Percentiles rank a stretch among this genome's conserved stretches.
Evolutionary conservation across 2,888 invertebrate species (phyloP).

Genomic region (Anorthoa munda): DNA sequence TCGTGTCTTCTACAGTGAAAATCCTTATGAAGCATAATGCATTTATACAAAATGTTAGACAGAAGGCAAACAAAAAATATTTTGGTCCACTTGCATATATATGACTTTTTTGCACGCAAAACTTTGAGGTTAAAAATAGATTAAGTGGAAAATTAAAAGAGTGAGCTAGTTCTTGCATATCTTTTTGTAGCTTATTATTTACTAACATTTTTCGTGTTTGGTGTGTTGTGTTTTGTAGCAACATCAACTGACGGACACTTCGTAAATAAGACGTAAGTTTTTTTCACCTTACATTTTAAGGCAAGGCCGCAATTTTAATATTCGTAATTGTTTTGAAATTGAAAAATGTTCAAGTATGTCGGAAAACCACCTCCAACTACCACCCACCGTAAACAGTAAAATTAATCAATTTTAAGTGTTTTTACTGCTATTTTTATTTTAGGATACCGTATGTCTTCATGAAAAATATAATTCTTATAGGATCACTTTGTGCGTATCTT

Average conservation of each 20-base stretch:
- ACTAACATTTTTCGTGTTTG: not conserved
- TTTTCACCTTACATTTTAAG: not conserved
- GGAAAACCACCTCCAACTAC: too few relatives aligned
- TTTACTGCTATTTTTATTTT: too few relatives aligned
- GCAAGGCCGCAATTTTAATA: not conserved
- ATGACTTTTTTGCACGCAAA: not conserved
- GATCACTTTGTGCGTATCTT: too few relatives aligned
- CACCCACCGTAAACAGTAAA: too few relatives aligned
- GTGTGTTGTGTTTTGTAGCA: constrained; percentile 5
- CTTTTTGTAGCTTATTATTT: constrained; percentile 7
- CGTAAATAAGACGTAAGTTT: not conserved
- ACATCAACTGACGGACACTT: not conserved
- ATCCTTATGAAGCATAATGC: constrained; percentile 15
- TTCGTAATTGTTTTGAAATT: not conserved
- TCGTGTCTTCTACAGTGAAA: constrained; percentile 1
- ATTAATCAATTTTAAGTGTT: too few relatives aligned
- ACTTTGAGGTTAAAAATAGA: constrained; percentile 29
- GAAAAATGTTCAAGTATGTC: not conserved
- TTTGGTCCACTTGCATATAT: constrained; percentile 11
- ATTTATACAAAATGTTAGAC: constrained; percentile 1
- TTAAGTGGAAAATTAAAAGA: constrained; percentile 34
- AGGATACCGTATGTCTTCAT: too few relatives aligned
- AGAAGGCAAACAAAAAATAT: constrained; percentile 24
- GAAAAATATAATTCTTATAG: too few relatives aligned
- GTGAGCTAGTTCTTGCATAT: constrained; percentile 20